Evolutionary conservation across 2,888 invertebrate species (phyloP), one percentile per base, ranked within the genome.

Genomic region (Danaus chrysippus): DNA sequence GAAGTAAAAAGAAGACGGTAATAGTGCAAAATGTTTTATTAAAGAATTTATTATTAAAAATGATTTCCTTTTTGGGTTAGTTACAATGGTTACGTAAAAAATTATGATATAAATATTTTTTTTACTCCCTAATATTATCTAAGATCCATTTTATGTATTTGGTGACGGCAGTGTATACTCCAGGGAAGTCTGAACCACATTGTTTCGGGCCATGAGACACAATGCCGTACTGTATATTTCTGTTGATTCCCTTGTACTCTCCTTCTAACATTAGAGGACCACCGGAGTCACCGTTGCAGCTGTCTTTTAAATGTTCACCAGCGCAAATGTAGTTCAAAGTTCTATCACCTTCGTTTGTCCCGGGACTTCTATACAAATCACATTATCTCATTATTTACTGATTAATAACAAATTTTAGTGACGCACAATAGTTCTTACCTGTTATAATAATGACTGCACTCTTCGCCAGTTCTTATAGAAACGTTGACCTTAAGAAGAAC

Each of bases 231-330:
- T 78, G 75, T 42, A 82, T 73, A 54, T 67, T 70, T n/a, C 73
- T 67, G n/a, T 44, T 42, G 0, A 19, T 5, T 6, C 44, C 58
- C 1, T 58, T 56, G 60, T 68, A 62, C 1, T 54, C 12, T 1
- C 66, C 64, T 2, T 75, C 68, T 1, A 75, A 64, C 82, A 92
- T 90, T 49, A 94, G 76, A 0, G 94, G 94, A 0, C 94, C 94
- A 10, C 94, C 94, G 44, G 93, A 93, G 69, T 94, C 94, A 0
- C 94, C 94, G 19, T 81, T 76, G 68, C 94, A 94, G n/a, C 94
- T 93, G 71, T 94, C 94, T 52, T 85, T 83, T 0, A 79, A 78
- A 42, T 80, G 79, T 34, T 77, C 79, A 0, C 92, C 93, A n/a
- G 71, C 76, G 54, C 76, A 91, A 78, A 12, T 86, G 78, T 61